Base-by-base conservation (phyloP, 2,888 invertebrate species). In the Cetonia aurata region DNA sequence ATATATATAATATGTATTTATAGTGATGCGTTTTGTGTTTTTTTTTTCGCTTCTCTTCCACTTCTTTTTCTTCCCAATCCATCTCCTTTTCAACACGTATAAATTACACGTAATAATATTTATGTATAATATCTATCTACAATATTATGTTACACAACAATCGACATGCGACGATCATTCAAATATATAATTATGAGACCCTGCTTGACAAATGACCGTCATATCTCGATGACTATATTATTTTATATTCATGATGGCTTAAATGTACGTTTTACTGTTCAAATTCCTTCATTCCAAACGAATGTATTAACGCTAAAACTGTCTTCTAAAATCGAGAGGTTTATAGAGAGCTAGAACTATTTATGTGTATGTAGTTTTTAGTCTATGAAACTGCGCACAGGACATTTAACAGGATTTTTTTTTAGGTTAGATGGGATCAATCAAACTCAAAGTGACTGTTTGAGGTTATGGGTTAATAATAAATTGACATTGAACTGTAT, bases 161-260 rank as follows among this genome's bases (percentile, higher is more conserved):
- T 82, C 79, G 78, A 75, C 80, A 80, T 78, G 77, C 79, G 83
- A 81, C 84, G 81, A 73, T 77, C 83, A 83, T 80, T 81, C 80
- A 80, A 82, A 80, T 80, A 83, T 81, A 82, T 84, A 82, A 83
- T 83, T 82, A 81, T 83, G 81, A 82, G 84, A 85, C 85, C 85
- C 85, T 85, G 85, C 83, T 83, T 84, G 77, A 83, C 79, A 81
- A 82, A 81, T 83, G 82, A 79, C 76, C 82, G 84, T 80, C 83
- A 80, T 78, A 78, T 81, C 81, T 74, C 79, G 77, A 82, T 65
- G 50, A 50, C 76, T 77, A 69, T 62, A 53, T 69, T 57, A 57
- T 57, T 42, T 57, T 57, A 33, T 57, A 57, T 57, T 42, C 37
- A 37, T 65, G 62, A 65, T 65, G 62, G 62, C 62, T 65, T 65